A percentile compares a stretch with the other conserved stretches of the same genome.
These are phyloP conservation scores for Poecilobothrus nobilitatus DNA, from an alignment of 2,888 invertebrate genomes.

Conservation along the genomic window DNA sequence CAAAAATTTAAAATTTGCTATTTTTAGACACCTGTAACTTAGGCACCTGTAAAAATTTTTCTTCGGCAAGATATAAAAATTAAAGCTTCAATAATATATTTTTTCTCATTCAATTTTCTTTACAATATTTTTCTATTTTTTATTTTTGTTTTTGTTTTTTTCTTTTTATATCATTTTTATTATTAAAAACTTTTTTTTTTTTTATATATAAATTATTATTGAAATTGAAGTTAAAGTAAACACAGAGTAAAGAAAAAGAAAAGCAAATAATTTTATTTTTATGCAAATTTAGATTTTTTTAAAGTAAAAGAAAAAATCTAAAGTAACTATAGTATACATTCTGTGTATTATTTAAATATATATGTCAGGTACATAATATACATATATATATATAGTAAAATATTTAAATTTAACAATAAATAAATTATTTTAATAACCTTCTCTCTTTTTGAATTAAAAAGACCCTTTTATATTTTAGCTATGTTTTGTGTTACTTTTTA, in stretches of 20 bases:
- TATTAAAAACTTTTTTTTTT: not conserved
- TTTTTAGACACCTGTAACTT: too few species aligned
- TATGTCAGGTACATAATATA: not conserved
- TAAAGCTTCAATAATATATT: too few species aligned
- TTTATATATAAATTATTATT: not conserved
- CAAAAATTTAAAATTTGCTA: too few species aligned
- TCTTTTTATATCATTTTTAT: too few species aligned
- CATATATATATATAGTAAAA: not conserved
- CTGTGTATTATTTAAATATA: not conserved
- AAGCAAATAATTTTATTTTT: not conserved
- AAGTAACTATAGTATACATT: not conserved
- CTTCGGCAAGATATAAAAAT: too few species aligned
- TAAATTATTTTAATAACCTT: not conserved
- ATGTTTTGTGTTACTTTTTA: not conserved
- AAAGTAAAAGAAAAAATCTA: not conserved
- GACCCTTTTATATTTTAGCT: not conserved
- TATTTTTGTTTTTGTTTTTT: too few species aligned
- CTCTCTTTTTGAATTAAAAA: not conserved
- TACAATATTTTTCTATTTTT: too few species aligned
- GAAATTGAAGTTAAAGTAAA: constrained; percentile 6
- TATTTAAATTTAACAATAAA: not conserved
- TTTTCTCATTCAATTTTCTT: too few species aligned
- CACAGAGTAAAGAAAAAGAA: not conserved
- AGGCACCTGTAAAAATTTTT: too few species aligned
- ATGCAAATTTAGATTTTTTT: not conserved